These are phyloP conservation scores for Saxidomus purpurata DNA, from an alignment of 1,140 invertebrate species.

Conservation along the genomic window DNA sequence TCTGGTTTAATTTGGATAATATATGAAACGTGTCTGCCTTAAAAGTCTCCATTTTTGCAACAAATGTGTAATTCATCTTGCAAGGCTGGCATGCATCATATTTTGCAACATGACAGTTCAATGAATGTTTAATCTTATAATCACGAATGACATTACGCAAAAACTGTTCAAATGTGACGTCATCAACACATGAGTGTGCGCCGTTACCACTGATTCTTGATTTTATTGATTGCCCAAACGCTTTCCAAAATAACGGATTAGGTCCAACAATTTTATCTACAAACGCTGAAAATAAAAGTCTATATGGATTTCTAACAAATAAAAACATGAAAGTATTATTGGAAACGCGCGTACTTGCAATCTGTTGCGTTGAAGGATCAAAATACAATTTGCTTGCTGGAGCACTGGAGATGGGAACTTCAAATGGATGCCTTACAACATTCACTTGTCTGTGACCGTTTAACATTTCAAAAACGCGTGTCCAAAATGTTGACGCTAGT, in stretches of 20 bases:
- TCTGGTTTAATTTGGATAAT: neutral
- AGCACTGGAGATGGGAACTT: slow-evolving; percentile 22
- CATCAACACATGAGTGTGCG: neutral
- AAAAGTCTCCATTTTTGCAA: slow-evolving; percentile 60
- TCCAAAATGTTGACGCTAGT: slow-evolving; percentile 44
- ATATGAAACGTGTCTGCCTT: slow-evolving; percentile 19
- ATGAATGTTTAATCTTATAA: neutral
- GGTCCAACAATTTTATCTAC: slow-evolving; percentile 50
- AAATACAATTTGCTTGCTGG: neutral
- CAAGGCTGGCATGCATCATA: slow-evolving; percentile 33
- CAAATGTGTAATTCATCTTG: slow-evolving; percentile 16
- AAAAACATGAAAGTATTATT: slow-evolving; percentile 35
- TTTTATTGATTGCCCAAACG: neutral
- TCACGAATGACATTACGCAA: neutral
- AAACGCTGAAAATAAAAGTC: slow-evolving; percentile 28
- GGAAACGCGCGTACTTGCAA: neutral
- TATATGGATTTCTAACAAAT: slow-evolving; percentile 47
- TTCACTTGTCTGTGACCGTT: neutral
- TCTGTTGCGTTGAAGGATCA: neutral
- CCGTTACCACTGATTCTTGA: neutral
- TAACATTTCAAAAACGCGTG: slow-evolving; percentile 24
- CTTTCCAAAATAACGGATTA: slow-evolving; percentile 44
- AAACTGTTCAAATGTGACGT: slow-evolving; percentile 41
- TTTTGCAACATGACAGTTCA: slow-evolving; percentile 8
- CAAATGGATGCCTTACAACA: slow-evolving; percentile 8